These are phyloP conservation scores for Mongoloraphidia duomilia DNA, from an alignment of 2,888 invertebrate genomes.

Conservation along the genomic window DNA sequence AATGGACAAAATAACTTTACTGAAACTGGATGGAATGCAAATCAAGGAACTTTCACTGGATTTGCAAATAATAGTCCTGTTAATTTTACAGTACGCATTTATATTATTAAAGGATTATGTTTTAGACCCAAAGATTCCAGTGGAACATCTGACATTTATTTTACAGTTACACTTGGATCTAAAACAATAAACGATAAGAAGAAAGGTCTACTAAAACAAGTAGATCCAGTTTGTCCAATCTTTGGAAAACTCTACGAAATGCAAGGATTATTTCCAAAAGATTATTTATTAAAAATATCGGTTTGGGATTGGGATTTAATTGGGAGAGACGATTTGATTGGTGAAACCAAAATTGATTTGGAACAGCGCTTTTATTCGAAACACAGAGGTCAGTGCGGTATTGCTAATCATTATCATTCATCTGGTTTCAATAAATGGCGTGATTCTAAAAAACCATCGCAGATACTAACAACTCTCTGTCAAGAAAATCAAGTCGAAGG, in stretches of 20 bases:
- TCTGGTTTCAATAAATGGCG: conserved; percentile 65
- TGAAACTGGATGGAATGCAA: conserved; percentile 36
- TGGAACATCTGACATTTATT: conserved; percentile 66
- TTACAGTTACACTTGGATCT: conserved; percentile 52
- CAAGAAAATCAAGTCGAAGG: conserved; percentile 38
- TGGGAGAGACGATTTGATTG: conserved; percentile 64
- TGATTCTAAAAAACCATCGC: conserved; percentile 54
- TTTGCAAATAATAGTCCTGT: conserved; percentile 46
- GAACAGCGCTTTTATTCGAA: conserved; percentile 73
- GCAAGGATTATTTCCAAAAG: conserved; percentile 55
- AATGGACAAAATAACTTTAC: conserved; percentile 18
- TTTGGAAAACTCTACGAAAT: conserved; percentile 55
- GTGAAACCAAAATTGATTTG: conserved; percentile 70
- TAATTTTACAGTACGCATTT: conserved; percentile 57
- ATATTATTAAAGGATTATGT: conserved; percentile 56
- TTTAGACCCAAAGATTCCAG: conserved; percentile 54
- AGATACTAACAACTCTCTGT: conserved; percentile 58
- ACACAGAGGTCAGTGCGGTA: conserved; percentile 66
- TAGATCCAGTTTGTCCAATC: conserved; percentile 53
- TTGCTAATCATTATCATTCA: conserved; percentile 48
- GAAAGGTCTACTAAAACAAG: conserved; percentile 52
- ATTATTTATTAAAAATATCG: conserved; percentile 56
- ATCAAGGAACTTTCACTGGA: conserved; percentile 41
- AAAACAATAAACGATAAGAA: conserved; percentile 51
- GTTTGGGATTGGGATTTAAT: conserved; percentile 61